A percentile compares a stretch with the other conserved stretches of the same genome.
phyloP scores from a whole-genome alignment of 2,797 vertebrate species.

The Falco rusticolus region DNA sequence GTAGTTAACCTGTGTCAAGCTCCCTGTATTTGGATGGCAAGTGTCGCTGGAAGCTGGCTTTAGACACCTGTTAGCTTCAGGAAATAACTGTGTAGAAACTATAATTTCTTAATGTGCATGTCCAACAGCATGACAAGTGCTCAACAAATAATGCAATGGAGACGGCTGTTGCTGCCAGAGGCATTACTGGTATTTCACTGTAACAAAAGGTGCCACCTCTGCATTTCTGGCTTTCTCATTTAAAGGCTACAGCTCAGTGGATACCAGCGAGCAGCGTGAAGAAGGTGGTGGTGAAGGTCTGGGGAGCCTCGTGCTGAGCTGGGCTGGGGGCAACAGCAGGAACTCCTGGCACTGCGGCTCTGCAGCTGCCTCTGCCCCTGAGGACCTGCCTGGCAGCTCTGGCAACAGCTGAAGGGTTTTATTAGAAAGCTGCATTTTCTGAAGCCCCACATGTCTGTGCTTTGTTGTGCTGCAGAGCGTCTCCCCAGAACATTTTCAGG shows the following conservation, averaged over 20 bases:
- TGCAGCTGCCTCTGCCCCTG: not conserved
- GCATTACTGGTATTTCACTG: not conserved
- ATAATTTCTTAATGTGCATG: not conserved
- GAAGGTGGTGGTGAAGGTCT: not conserved
- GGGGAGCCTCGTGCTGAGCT: not conserved
- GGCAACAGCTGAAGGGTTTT: not conserved
- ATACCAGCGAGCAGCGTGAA: fast-evolving
- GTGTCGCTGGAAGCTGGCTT: slow-evolving; percentile 6
- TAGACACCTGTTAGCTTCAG: slow-evolving; percentile 33
- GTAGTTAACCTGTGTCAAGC: not conserved
- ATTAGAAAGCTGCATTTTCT: not conserved
- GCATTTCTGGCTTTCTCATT: not conserved
- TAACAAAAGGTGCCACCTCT: not conserved
- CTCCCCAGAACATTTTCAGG: not conserved
- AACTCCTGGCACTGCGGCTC: not conserved
- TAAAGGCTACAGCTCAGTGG: not conserved
- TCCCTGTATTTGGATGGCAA: not conserved
- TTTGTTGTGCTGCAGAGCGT: not conserved
- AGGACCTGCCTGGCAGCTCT: not conserved
- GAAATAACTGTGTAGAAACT: not conserved
- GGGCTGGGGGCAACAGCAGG: not conserved
- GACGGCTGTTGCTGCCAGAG: not conserved
- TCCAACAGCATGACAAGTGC: not conserved
- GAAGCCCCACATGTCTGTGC: not conserved
- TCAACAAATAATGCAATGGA: not conserved